A percentile compares a stretch with the other conserved stretches of the same genome.
These are phyloP conservation scores for Ceratina japonica DNA, from an alignment of 1,140 invertebrate species.

Conservation along the genomic window DNA sequence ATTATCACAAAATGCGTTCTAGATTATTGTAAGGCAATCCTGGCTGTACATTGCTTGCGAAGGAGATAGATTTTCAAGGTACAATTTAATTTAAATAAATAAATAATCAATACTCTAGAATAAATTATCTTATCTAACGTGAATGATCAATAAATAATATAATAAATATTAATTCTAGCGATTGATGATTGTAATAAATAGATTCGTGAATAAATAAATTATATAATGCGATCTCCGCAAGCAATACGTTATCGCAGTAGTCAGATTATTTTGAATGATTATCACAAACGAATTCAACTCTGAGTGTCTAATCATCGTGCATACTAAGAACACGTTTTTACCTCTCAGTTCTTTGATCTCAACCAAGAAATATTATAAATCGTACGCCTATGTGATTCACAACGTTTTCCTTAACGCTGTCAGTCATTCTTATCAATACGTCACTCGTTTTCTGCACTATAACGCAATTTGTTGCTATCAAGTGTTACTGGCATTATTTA, in stretches of 20 bases:
- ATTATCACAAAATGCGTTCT: constrained; percentile 50
- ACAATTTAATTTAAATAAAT: constrained; percentile 50
- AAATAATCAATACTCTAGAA: constrained; percentile 33
- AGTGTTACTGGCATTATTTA: background rate
- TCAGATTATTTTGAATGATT: constrained; percentile 30
- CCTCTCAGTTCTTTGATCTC: background rate
- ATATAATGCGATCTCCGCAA: background rate
- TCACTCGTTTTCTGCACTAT: no score
- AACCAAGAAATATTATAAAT: background rate
- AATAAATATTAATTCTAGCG: constrained; percentile 31
- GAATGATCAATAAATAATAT: constrained; percentile 50
- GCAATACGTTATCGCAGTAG: constrained; percentile 8
- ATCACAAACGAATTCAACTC: constrained; percentile 27
- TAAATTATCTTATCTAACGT: constrained; percentile 36
- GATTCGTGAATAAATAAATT: constrained; percentile 53
- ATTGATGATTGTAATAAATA: constrained; percentile 40
- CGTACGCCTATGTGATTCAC: no score
- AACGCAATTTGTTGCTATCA: no score
- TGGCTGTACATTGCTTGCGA: background rate
- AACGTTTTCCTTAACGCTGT: background rate
- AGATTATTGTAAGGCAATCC: background rate
- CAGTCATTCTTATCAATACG: background rate
- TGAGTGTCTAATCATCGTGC: background rate
- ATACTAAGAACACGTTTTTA: constrained; percentile 13
- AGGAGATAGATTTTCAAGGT: constrained; percentile 21